Base-by-base conservation (phyloP, 53 echinoderm and acorn worm species). In the Zoroaster sp. region DNA sequence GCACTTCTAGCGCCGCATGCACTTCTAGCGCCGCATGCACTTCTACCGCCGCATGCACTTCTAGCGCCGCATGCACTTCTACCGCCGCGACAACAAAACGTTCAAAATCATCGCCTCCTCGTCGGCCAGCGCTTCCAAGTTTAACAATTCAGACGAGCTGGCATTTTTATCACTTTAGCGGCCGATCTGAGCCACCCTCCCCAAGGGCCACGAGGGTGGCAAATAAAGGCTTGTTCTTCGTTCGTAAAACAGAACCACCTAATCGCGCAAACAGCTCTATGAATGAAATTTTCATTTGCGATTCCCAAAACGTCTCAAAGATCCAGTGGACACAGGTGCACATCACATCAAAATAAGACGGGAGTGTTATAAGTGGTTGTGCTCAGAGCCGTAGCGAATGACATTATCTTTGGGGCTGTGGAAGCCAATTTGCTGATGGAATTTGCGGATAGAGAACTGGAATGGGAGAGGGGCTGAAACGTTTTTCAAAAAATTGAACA, bases 221-320 rank as follows among this genome's bases (percentile, higher is more conserved):
- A 55, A 78, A 54, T 78, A 53, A 32, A 53, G 4, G 63, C 23
- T 78, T 18, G 78, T 25, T 4, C 5, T 46, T 30, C 23, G n/a
- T 28, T 42, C 47, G 32, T 17, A 45, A 34, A 17, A 20, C 35
- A 35, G 35, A 11, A 35, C 13, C 2, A 7, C 4, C 35, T 75
- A 46, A 75, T 34, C 52, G 51, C n/a, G 51, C 35, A 12, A 52
- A 47, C 76, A 76, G 49, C 76, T 76, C 76, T 13, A 10, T 12
- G 76, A 47, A 76, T 47, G 49, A 76, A 74, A 74, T 23, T 44
- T 74, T 39, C 74, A 74, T 42, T 45, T 43, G 41, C 13, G 74
- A 32, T 74, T 45, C 74, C 11, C 12, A 28, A 42, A 41, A 7
- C 30, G 70, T 3, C 15, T 9, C 25, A 7, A 28, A 21, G 21